Conservation (phyloP, 2,888 invertebrate genomes). For the Polymixis flavicincta region DNA sequence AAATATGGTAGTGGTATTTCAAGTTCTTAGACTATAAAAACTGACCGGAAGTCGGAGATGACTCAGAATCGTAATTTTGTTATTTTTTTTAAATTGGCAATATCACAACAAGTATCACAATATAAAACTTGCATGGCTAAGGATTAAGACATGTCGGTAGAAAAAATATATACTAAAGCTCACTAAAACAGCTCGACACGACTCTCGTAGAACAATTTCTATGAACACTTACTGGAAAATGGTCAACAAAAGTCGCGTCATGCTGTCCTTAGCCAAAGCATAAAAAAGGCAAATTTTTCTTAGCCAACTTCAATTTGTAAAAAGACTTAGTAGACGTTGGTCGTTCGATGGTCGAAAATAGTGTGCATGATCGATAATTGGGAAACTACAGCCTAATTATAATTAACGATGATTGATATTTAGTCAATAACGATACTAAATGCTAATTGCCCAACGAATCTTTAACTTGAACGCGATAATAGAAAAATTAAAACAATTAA, state of each 20-base stretch:
- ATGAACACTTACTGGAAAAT: too few species aligned
- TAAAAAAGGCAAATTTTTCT: background rate
- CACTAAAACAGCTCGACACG: too few species aligned
- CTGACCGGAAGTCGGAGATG: constrained; percentile 13
- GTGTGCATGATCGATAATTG: background rate
- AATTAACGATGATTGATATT: background rate
- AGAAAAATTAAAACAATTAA: constrained; percentile 4
- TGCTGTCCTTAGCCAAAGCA: too few species aligned
- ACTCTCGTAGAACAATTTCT: too few species aligned
- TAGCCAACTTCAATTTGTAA: background rate
- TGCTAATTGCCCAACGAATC: background rate
- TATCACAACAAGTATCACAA: background rate
- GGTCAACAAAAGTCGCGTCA: too few species aligned
- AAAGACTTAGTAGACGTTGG: background rate
- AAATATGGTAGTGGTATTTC: constrained; percentile 10
- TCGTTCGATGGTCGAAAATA: background rate
- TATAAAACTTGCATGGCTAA: too few species aligned
- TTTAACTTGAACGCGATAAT: background rate
- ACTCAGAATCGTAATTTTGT: background rate
- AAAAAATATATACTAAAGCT: too few species aligned
- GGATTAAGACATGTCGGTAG: too few species aligned
- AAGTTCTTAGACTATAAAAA: constrained; percentile 9
- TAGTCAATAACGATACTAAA: background rate
- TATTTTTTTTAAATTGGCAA: background rate
- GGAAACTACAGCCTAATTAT: background rate